Base-by-base conservation (phyloP, 2,113 vertebrate genomes). In the Struthidea cinerea region DNA sequence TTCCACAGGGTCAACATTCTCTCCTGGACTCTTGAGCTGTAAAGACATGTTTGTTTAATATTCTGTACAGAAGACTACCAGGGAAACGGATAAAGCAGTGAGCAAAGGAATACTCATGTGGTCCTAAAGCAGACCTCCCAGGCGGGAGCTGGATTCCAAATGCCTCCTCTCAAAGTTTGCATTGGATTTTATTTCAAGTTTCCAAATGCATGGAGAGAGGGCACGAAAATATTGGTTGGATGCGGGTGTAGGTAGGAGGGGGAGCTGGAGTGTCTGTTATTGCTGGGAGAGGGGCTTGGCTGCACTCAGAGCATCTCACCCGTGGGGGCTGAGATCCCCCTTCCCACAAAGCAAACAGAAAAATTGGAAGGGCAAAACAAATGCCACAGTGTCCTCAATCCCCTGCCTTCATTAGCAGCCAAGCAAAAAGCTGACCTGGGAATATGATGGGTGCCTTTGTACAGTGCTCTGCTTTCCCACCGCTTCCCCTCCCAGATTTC, bases 41-140 rank as follows among this genome's bases (percentile, higher is more conserved):
- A 86, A 87, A 94, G 91, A 90, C 42, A 12, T 73, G 80, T 93
- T 97, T 95, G 86, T 91, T 95, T 96, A 93, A 92, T 95, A 87
- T 74, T 96, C 92, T 71, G 86, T 93, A 61, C 69, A 71, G 83
- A 78, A 16, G 64, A 93, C 83, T 95, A 85, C 94, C 83, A 93
- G 90, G 92, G 94, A 95, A 93, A 96, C 65, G 10, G 85, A 83
- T 97, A 86, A 96, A 96, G 74, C 87, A 95, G 85, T 47, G 64
- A 92, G 88, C 71, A 89, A 78, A 90, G 64, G 89, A 93, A 88
- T 93, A 78, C 86, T 96, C 60, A 52, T 94, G 85, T 92, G 92
- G 94, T 90, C 90, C 91, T 89, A 46, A 64, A 42, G 52, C 89
- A 90, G 94, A 94, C 88, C 90, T 97, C 96, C 93, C 95, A 89